Conservation (phyloP, 2,113 vertebrate species). For the Formicarius rufipectus region DNA sequence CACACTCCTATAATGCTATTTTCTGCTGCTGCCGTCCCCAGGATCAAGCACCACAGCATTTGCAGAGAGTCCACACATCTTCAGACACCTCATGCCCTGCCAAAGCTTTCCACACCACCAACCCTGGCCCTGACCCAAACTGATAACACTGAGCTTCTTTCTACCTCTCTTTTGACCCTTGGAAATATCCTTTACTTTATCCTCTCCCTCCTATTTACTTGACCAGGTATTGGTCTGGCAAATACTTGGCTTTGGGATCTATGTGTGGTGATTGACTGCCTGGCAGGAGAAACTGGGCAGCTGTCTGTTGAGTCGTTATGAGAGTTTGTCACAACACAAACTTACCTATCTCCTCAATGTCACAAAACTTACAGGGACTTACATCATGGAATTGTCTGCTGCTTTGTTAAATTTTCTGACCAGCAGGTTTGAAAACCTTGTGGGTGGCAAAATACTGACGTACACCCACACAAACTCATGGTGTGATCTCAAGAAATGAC, state of each 20-base stretch:
- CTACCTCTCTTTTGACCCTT: background rate
- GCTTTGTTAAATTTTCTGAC: slow-evolving; percentile 22
- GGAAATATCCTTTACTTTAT: background rate
- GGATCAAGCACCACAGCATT: background rate
- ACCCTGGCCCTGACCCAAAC: rapidly evolving
- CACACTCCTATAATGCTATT: background rate
- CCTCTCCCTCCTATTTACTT: background rate
- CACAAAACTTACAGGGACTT: background rate
- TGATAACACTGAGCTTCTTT: background rate
- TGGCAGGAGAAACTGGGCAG: background rate
- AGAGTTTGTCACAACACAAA: background rate
- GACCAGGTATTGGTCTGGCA: background rate
- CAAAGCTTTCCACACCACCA: background rate
- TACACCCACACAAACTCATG: slow-evolving; percentile 27
- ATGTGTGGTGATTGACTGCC: background rate
- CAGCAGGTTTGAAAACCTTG: slow-evolving; percentile 1
- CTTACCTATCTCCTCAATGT: background rate
- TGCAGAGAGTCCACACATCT: background rate
- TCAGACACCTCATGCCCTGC: background rate
- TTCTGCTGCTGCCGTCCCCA: background rate
- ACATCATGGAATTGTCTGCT: background rate
- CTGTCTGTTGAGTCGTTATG: background rate
- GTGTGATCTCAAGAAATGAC: slow-evolving; percentile 12
- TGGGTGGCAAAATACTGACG: slow-evolving; percentile 18
- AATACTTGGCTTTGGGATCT: background rate